Evolutionary conservation across 2,888 invertebrate species (phyloP), one percentile per base, ranked within the genome.

Genomic region (Bibio marci): DNA sequence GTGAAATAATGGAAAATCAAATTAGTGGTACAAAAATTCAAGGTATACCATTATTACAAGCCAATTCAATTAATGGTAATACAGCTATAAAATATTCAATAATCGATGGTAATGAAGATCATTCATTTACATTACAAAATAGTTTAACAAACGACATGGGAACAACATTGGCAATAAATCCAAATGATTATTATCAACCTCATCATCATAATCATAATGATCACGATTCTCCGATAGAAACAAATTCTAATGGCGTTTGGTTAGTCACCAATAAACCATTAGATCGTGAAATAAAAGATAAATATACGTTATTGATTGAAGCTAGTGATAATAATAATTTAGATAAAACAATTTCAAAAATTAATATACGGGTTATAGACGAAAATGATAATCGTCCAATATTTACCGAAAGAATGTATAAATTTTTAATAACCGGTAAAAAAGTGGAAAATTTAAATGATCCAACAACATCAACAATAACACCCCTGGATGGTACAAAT

Each of bases 301-400:
- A 68, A 30, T 88, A 90, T 54, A 70, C 75, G 43, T 63, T 91
- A 37, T 72, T 79, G 2, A 67, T 92, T 37, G 79, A 81, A 54
- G 90, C 88, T 1, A 75, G 76, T 11, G 87, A 88, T 54, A 67
- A 75, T 19, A 74, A 77, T 48, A 83, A 80, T 32, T 71, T 83
- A 35, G 87, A 86, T 58, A 80, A 77, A 49, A 83, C 86, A 0
- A 73, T 76, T 19, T 76, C 86, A n/a, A 78, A 76, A 46, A 70
- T 92, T 11, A 67, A 69, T 34, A 69, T 94, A 30, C 71, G 72
- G 15, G 72, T 95, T 19, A 64, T 76, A 18, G 90, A 94, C 55
- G 83, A 83, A 57, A 94, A 94, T 57, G 94, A 94, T 59, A 92
- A 94, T 58, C 75, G 80, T 44, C 94, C 92, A 1, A 68, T 80